phyloP scores from a whole-genome alignment of 2,113 vertebrate genomes.

The Sylvilagus bachmani region DNA sequence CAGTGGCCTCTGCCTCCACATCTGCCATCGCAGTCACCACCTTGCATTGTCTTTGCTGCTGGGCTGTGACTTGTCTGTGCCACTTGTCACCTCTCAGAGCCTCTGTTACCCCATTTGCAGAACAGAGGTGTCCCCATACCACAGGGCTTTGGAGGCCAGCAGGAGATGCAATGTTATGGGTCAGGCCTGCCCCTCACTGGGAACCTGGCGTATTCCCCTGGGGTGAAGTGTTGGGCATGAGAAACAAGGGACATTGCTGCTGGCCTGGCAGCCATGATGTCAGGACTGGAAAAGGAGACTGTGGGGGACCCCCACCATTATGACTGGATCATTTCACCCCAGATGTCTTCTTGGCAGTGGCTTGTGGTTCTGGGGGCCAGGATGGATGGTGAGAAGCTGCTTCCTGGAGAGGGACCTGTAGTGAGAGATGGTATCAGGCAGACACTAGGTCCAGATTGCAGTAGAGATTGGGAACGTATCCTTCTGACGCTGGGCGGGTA shows the following conservation, averaged over 20 bases:
- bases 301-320: not conserved
- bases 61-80: not conserved
- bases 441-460: not conserved
- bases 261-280: not conserved
- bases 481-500: not conserved
- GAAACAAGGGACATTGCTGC: constrained; percentile 42
- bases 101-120: not conserved
- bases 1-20: not conserved
- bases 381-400: not conserved
- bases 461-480: not conserved
- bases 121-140: not conserved
- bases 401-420: not conserved
- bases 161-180: not conserved
- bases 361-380: not conserved
- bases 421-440: not conserved
- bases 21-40: not conserved
- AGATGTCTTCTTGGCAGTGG: not conserved
- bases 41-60: rapidly evolving
- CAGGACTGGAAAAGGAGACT: not conserved
- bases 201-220: not conserved
- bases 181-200: not conserved
- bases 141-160: not conserved
- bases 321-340: not conserved
- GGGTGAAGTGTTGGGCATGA: not conserved
- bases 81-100: not conserved